phyloP scores from a whole-genome alignment of 2,888 invertebrate species.

The Aphidius colemani region DNA sequence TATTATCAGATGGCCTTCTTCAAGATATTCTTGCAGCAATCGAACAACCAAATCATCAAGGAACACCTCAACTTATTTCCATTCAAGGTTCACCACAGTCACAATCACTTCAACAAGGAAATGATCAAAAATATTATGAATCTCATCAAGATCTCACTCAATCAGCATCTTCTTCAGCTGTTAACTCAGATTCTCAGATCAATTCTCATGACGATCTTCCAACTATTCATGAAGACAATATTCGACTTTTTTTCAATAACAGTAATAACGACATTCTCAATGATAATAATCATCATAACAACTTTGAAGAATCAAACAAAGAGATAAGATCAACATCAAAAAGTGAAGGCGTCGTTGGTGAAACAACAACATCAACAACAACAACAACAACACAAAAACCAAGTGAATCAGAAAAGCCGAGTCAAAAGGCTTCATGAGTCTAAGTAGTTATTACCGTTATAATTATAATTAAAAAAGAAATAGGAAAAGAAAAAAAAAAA shows the following conservation, averaged over 20 bases:
- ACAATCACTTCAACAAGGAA: slow-evolving; percentile 39
- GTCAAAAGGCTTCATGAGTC: slow-evolving; percentile 31
- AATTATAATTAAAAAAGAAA: slow-evolving; percentile 7
- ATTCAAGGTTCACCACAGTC: slow-evolving; percentile 44
- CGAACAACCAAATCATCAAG: slow-evolving; percentile 67
- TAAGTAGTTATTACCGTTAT: slow-evolving; percentile 19
- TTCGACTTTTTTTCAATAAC: slow-evolving; percentile 36
- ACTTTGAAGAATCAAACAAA: slow-evolving; percentile 38
- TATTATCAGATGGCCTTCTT: slow-evolving; percentile 77
- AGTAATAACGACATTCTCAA: slow-evolving; percentile 29
- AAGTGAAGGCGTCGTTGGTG: slow-evolving; percentile 33
- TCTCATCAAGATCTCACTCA: slow-evolving; percentile 10
- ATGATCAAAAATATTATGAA: neutral
- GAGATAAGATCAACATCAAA: slow-evolving; percentile 42
- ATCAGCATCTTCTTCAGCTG: neutral
- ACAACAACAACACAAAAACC: neutral
- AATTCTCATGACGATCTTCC: slow-evolving; percentile 5
- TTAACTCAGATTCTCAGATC: slow-evolving; percentile 12
- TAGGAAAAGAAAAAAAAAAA: slow-evolving; percentile 4
- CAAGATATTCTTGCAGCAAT: slow-evolving; percentile 83
- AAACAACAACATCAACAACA: neutral
- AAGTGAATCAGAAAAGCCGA: slow-evolving; percentile 15
- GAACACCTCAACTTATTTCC: slow-evolving; percentile 38
- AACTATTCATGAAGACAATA: slow-evolving; percentile 33
- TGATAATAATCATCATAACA: no score